Evolutionary conservation across 2,797 vertebrate genomes (phyloP), one percentile per base, ranked within the genome.

Genomic region (Enteromius unitaeniatus): DNA sequence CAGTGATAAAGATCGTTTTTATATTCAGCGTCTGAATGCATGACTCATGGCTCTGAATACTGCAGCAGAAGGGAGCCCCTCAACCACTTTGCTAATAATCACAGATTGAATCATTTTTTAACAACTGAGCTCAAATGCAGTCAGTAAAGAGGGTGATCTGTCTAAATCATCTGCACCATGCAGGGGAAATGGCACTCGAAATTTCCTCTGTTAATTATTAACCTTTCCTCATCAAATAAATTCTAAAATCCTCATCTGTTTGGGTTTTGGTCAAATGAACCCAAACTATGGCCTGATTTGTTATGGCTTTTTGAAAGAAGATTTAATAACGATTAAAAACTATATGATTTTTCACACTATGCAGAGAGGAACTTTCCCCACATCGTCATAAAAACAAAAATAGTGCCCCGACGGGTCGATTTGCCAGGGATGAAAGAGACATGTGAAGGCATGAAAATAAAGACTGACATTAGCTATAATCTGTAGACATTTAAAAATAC

Each of bases 381-480:
- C n/a, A 4, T 74, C 14, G 6, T 34, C 53, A 60, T 14, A 21
- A 70, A 53, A 53, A 47, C 40, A 60, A 84, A 78, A 28, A 78
- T 84, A 64, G 55, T 5, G 10, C 26, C 37, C 37, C 26, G 60
- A 75, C 70, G 8, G 26, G 60, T 65, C 45, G 14, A 64, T 82
- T 81, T 68, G 69, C 53, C 62, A 21, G 11, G 62, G 74, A 84
- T 60, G 70, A 79, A 77, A 64, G 42, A 79, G 64, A 84, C 81
- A 84, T 74, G 72, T 53, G 67, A 86, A 73, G 49, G 75, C 51
- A 78, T 73, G 73, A 86, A 76, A 81, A 87, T 85, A 85, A 62
- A 87, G 85, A 85, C 80, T 86, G 86, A 82, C 82, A 82, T 86
- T 84, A 64, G 78, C 87, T 37, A 49, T 89, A 89, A 89, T 89